Evolutionary conservation across 2,888 invertebrate genomes (phyloP).

Genomic region (Saturnia japonica): DNA sequence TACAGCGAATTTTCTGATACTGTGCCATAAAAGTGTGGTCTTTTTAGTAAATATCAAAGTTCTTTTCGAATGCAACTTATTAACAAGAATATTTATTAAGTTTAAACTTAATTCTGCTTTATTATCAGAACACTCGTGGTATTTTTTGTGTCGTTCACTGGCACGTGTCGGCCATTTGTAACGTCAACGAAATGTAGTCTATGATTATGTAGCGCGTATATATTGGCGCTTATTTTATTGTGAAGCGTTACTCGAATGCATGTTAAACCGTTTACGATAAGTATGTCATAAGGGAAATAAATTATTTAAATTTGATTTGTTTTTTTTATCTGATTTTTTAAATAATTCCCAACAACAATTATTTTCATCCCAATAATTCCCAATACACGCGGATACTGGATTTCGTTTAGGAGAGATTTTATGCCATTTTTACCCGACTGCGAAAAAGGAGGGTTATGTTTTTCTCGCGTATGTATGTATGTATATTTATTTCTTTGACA

Average conservation of each 20-base stretch:
- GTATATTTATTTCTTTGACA: too few species aligned
- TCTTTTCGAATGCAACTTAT: background rate
- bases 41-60: too few species aligned
- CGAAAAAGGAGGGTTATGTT: too few species aligned
- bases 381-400: too few species aligned
- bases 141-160: background rate
- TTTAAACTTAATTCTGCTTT: background rate
- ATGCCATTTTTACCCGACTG: too few species aligned
- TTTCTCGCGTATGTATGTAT: too few species aligned
- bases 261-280: constrained; percentile 71
- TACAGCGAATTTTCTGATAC: background rate
- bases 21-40: background rate
- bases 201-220: constrained; percentile 55
- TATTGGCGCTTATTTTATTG: constrained; percentile 66
- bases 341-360: too few species aligned
- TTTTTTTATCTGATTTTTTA: constrained; percentile 6
- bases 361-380: too few species aligned
- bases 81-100: background rate
- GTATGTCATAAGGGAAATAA: constrained; percentile 22
- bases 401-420: too few species aligned
- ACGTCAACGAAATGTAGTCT: constrained; percentile 28
- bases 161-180: background rate
- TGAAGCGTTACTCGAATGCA: constrained; percentile 71
- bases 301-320: constrained; percentile 23
- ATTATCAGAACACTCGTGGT: background rate